phyloP scores from a whole-genome alignment of 2,797 vertebrate genomes.

The Enteromius radiatus region DNA sequence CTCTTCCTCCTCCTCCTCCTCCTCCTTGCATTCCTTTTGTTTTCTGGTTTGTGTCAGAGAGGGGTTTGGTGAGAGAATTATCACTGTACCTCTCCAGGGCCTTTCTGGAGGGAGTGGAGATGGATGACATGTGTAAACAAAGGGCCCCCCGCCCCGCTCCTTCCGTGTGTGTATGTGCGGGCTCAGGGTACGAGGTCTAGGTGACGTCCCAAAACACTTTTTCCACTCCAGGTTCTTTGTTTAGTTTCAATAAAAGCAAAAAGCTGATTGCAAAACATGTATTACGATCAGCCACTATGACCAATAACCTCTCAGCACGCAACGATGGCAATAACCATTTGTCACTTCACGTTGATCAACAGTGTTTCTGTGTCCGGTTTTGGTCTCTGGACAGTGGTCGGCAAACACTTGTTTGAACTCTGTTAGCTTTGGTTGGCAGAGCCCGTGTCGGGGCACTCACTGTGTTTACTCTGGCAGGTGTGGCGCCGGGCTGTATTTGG shows the following conservation, averaged over 20 bases:
- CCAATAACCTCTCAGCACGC: constrained; percentile 8
- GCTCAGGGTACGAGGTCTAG: constrained; percentile 29
- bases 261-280: constrained; percentile 25
- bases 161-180: constrained; percentile 24
- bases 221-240: constrained; percentile 50
- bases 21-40: constrained; percentile 67
- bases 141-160: constrained; percentile 43
- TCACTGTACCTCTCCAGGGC: constrained; percentile 71
- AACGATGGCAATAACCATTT: background rate
- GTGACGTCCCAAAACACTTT: constrained; percentile 54
- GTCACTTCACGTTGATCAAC: constrained; percentile 31
- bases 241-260: constrained; percentile 37
- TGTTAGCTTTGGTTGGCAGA: constrained; percentile 35
- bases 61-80: constrained; percentile 74
- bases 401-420: constrained; percentile 32
- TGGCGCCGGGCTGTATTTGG: constrained; percentile 24
- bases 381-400: constrained; percentile 5
- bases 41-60: constrained; percentile 77
- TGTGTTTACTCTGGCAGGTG: constrained; percentile 53
- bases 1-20: constrained; percentile 36
- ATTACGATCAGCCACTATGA: background rate
- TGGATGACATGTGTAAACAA: constrained; percentile 76
- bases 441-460: constrained; percentile 26
- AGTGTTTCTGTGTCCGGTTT: constrained; percentile 27
- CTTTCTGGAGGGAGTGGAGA: constrained; percentile 70